Evolutionary conservation across 2,113 vertebrate genomes (phyloP).

Genomic region (Sprattus sprattus): DNA sequence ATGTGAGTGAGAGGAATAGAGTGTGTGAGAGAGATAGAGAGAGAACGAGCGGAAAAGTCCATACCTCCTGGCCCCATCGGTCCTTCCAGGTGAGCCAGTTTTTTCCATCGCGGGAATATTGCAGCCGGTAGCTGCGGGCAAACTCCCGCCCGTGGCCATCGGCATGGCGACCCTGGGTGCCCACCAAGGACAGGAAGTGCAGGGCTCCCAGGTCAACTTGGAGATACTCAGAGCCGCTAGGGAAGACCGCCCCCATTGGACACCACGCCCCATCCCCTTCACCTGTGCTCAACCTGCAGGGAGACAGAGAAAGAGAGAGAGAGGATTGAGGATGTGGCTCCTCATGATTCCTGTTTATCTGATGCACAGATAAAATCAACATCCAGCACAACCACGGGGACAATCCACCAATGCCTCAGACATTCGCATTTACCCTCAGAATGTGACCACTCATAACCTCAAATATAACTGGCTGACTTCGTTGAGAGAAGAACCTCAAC

Average conservation of each 20-base stretch:
- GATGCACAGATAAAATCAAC: too few species aligned
- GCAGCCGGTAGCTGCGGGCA: conserved; percentile 81
- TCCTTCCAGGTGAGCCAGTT: conserved; percentile 88
- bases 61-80: conserved; percentile 84
- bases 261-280: conserved; percentile 94
- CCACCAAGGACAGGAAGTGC: conserved; percentile 86
- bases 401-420: too few species aligned
- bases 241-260: conserved; percentile 81
- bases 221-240: conserved; percentile 83
- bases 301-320: conserved; percentile 24
- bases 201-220: conserved; percentile 84
- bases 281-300: conserved; percentile 80
- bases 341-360: too few species aligned
- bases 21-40: not conserved
- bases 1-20: not conserved
- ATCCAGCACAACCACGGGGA: too few species aligned
- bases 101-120: conserved; percentile 84
- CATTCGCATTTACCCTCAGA: too few species aligned
- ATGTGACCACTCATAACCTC: too few species aligned
- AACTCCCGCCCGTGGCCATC: conserved; percentile 91
- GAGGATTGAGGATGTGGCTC: too few species aligned
- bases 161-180: conserved; percentile 89
- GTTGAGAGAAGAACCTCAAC: too few species aligned
- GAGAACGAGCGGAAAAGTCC: not conserved
- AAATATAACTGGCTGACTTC: too few species aligned